Evolutionary conservation across 2,888 invertebrate genomes (phyloP), one percentile per base, ranked within the genome.

Genomic region (Cryptocephalus primarius): DNA sequence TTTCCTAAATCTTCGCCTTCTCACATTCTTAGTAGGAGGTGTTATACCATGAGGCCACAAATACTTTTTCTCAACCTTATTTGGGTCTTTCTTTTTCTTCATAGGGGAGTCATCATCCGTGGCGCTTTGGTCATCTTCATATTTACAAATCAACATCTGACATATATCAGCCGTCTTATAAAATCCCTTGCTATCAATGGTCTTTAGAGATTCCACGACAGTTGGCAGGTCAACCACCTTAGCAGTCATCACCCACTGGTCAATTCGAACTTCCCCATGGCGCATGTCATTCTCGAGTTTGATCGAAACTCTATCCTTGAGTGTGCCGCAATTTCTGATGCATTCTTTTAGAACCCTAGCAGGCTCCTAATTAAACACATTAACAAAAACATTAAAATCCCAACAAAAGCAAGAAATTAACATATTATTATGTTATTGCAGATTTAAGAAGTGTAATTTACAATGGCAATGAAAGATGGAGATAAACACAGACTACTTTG

Each of bases 161-260:
- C 90, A 90, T 51, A 99, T 82, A 69, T 99, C 97, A 0, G 95
- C 93, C 1, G 95, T 91, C 75, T 99, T 99, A 66, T 97, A 99
- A 60, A 97, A 91, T 61, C 89, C 94, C 70, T 95, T 97, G 51
- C 81, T 84, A 66, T 99, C 99, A 46, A 96, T 89, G 0, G 95
- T 95, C 73, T 99, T 99, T 46, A 90, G 72, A 0, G 93, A 88
- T 72, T 99, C 96, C 11, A 93, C 81, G 8, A 96, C 76, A 6
- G 91, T 88, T 0, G 96, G 96, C 40, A 96, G 69, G 69, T 97
- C 96, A 0, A 93, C 82, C 32, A 95, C 79, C 75, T 92, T 93
- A 0, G 88, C 83, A 64, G 86, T 85, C 64, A 93, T 78, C 31
- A 88, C 65, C 81, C 89, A 89, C 57, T 92, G 85, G 64, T 95